Conservation (phyloP, 1,140 invertebrate genomes). For the Mya arenaria region DNA sequence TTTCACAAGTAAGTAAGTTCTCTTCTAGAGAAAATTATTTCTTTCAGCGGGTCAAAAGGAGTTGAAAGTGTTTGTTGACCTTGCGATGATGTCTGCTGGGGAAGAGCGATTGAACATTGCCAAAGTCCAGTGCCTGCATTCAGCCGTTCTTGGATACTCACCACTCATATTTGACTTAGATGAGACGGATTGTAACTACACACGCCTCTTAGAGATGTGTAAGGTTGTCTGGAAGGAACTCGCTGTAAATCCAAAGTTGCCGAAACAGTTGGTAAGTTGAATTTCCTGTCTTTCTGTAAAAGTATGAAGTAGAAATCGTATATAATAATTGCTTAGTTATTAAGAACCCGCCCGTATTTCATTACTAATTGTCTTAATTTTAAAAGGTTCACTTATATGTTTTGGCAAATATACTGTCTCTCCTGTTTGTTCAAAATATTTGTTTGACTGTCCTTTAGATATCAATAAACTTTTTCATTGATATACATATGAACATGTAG, state of each 20-base stretch:
- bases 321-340: too few relatives aligned
- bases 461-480: too few relatives aligned
- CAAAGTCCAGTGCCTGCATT: constrained; percentile 72
- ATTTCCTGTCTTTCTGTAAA: too few relatives aligned
- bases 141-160: constrained; percentile 75
- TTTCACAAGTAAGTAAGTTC: not conserved
- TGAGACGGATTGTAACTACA: constrained; percentile 59
- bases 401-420: too few relatives aligned
- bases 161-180: constrained; percentile 76
- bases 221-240: constrained; percentile 72
- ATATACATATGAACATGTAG: too few relatives aligned
- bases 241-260: constrained; percentile 65
- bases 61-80: constrained; percentile 78
- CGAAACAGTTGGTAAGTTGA: constrained; percentile 73
- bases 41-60: constrained; percentile 68
- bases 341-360: too few relatives aligned
- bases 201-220: constrained; percentile 68
- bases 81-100: constrained; percentile 76
- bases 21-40: not conserved
- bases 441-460: too few relatives aligned
- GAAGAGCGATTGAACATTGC: constrained; percentile 72
- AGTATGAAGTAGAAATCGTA: too few relatives aligned
- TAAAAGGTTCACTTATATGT: too few relatives aligned
- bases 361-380: too few relatives aligned
- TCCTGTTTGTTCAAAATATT: too few relatives aligned